Evolutionary conservation across 2,888 invertebrate genomes (phyloP).

Genomic region (Macrosiphum euphorbiae): DNA sequence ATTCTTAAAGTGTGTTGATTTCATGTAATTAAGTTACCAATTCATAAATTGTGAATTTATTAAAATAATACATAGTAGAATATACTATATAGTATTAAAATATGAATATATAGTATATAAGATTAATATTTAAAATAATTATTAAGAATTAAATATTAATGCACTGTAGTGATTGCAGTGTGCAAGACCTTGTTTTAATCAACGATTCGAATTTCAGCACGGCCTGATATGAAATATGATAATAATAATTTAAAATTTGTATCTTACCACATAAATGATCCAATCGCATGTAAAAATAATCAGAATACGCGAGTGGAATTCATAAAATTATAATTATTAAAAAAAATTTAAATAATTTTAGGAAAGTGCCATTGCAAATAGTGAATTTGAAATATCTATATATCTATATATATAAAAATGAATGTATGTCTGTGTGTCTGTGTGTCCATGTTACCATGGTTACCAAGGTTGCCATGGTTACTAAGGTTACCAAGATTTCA

Average conservation of each 20-base stretch:
- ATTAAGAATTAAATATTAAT: no score
- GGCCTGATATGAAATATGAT: background rate
- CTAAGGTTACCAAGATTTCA: no score
- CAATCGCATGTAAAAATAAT: background rate
- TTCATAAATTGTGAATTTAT: background rate
- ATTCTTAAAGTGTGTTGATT: background rate
- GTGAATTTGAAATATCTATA: background rate
- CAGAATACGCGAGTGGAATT: background rate
- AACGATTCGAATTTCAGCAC: background rate
- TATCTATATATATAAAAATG: no score
- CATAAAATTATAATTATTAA: background rate
- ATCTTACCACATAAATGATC: background rate
- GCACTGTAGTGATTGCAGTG: no score
- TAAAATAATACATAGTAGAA: background rate
- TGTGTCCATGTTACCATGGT: no score
- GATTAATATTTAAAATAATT: no score
- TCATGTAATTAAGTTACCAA: background rate
- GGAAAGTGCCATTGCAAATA: background rate
- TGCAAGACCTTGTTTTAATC: no score
- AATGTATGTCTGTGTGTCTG: no score
- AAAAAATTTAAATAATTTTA: background rate
- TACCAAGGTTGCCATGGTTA: no score
- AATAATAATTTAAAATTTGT: background rate
- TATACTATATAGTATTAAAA: no score
- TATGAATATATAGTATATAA: no score